Base-by-base conservation (phyloP, 2,888 invertebrate species). In the Iphiclides podalirius region DNA sequence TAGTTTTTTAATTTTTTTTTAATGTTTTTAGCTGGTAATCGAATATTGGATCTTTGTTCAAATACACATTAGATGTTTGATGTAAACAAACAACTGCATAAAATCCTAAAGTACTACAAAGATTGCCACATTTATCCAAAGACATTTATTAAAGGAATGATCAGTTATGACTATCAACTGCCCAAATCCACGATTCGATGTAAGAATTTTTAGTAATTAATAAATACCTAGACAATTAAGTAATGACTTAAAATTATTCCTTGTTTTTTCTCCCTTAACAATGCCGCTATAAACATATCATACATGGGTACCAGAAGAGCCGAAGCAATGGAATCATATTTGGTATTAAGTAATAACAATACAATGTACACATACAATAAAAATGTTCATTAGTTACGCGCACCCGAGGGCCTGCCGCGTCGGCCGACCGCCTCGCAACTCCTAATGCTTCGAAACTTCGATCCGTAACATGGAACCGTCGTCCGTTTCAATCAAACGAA, bases 181-280 rank as follows among this genome's bases (percentile, higher is more conserved):
- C 16, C 15, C 14, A n/a, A 14, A 6, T 9, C 37, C 15, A 11
- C 49, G 35, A 41, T 50, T 50, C 50, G 50, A 50, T 50, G 44
- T 50, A 40, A 50, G 11, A 36, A 31, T 31, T 50, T 50, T 31
- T 45, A 41, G 31, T 35, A 40, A 40, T 40, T 35, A 50, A 50
- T 50, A 50, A 50, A 50, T 50, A 50, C 35, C 40, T 50, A 56
- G 52, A 48, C 52, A 55, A 46, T 45, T 46, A 52, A 55, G 43
- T 57, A 54, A 55, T 52, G 36, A 56, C 64, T 66, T 66, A 66
- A 62, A 62, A 58, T 63, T 63, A 67, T 64, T 64, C 66, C 66
- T 65, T 64, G 65, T 65, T 63, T 59, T 56, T 56, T 56, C 55
- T 54, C 60, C 42, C 52, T 54, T 47, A 47, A 42, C 7, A 20